phyloP scores from a whole-genome alignment of 2,888 invertebrate species.

The Ellobium chinense region DNA sequence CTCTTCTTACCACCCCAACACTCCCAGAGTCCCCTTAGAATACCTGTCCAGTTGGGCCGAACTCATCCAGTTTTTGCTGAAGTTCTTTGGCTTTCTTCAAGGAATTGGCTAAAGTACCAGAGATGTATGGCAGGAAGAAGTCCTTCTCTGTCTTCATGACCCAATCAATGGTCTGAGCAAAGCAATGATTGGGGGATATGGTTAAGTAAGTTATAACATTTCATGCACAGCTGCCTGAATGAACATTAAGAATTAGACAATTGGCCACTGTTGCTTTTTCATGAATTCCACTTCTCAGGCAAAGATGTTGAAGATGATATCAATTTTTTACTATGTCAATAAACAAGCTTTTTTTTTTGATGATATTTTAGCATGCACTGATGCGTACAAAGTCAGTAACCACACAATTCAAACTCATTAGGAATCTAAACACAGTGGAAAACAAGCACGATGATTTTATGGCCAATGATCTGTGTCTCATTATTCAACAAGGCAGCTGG shows the following conservation, averaged over 20 bases:
- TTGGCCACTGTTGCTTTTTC: no score
- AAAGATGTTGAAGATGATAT: no score
- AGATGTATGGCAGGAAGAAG: conserved; percentile 86
- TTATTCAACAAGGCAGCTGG: conserved; percentile 3
- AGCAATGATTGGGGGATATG: background rate
- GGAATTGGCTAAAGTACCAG: conserved; percentile 83
- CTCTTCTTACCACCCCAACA: no score
- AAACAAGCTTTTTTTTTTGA: no score
- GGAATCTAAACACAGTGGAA: no score
- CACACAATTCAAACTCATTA: no score
- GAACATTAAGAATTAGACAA: background rate
- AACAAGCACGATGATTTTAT: no score
- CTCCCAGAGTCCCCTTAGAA: no score
- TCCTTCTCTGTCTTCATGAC: conserved; percentile 84
- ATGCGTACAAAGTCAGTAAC: no score
- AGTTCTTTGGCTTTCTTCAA: conserved; percentile 72
- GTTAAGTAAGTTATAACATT: background rate
- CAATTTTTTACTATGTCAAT: no score
- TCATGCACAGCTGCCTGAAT: conserved; percentile 24
- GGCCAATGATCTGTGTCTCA: background rate
- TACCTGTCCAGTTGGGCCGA: conserved; percentile 76
- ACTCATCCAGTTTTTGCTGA: conserved; percentile 74
- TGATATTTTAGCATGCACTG: no score
- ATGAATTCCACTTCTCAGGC: no score
- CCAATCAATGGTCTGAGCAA: conserved; percentile 78